A percentile compares a stretch with the other conserved stretches of the same genome.
phyloP scores from a whole-genome alignment of 2,113 vertebrate species.

The Regulus satrapa region DNA sequence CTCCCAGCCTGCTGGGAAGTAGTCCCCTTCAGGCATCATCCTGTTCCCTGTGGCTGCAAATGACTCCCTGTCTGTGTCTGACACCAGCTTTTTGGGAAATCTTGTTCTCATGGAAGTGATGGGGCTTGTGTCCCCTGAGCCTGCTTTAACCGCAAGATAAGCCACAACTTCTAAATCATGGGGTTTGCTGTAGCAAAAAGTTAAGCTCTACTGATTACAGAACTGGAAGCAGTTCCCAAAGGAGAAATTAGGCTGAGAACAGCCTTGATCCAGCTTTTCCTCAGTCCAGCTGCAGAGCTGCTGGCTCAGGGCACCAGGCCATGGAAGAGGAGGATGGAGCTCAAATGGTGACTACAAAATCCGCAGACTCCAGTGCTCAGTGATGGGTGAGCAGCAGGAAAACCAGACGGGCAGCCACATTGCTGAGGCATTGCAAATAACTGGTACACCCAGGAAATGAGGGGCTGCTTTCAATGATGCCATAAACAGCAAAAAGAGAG shows the following conservation, averaged over 20 bases:
- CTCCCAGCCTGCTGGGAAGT: neutral
- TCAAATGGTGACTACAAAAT: neutral
- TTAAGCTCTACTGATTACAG: neutral
- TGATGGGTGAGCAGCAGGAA: neutral
- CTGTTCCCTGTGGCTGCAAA: neutral
- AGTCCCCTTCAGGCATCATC: neutral
- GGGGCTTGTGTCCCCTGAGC: neutral
- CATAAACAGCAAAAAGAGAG: neutral
- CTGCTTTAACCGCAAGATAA: rapidly evolving
- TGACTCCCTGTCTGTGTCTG: neutral
- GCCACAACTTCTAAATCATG: neutral
- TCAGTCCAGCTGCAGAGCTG: neutral
- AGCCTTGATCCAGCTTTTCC: neutral
- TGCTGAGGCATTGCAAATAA: neutral
- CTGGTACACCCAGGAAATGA: neutral
- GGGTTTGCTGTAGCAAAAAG: neutral
- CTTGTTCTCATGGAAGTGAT: neutral
- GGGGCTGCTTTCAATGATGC: neutral
- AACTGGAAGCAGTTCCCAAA: neutral
- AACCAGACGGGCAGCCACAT: neutral
- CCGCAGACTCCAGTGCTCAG: rapidly evolving
- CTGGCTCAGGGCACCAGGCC: neutral
- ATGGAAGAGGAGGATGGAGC: neutral
- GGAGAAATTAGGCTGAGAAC: neutral
- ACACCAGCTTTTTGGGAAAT: neutral